These are phyloP conservation scores for Sisyra nigra DNA, from an alignment of 2,888 invertebrate species.

Conservation along the genomic window DNA sequence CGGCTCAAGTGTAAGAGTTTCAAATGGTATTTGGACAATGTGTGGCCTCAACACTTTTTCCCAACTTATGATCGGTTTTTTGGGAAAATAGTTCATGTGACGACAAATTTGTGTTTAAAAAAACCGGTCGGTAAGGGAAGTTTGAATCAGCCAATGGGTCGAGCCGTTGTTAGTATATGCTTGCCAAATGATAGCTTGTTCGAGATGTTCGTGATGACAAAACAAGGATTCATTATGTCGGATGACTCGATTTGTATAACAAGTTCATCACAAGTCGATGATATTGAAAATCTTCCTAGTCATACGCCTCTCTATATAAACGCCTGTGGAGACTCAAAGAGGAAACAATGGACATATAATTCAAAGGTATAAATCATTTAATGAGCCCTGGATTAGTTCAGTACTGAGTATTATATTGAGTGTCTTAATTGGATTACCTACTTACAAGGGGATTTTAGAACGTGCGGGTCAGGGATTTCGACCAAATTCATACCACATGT, in stretches of 20 bases:
- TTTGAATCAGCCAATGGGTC: conserved; percentile 51
- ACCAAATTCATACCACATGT: no score
- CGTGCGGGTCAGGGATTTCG: no score
- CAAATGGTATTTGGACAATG: conserved; percentile 81
- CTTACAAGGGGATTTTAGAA: no score
- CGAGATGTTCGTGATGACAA: conserved; percentile 56
- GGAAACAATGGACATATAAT: conserved; percentile 55
- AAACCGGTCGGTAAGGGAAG: conserved; percentile 41
- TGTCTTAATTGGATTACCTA: no score
- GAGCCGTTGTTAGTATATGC: conserved; percentile 50
- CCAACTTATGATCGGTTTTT: conserved; percentile 78
- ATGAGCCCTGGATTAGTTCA: no score
- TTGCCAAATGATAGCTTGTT: conserved; percentile 37
- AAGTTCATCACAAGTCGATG: conserved; percentile 34
- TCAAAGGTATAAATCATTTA: conserved; percentile 23
- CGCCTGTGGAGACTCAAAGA: conserved; percentile 46
- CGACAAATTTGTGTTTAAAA: conserved; percentile 38
- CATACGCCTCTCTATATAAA: conserved; percentile 51
- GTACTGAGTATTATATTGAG: no score
- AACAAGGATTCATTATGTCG: conserved; percentile 59
- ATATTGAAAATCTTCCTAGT: conserved; percentile 20
- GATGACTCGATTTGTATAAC: conserved; percentile 81
- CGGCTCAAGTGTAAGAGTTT: conserved; percentile 68
- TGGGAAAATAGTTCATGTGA: conserved; percentile 55
- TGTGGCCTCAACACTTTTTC: conserved; percentile 95